These are phyloP conservation scores for Bradypus variegatus DNA, from an alignment of 2,797 vertebrate genomes.

Conservation along the genomic window DNA sequence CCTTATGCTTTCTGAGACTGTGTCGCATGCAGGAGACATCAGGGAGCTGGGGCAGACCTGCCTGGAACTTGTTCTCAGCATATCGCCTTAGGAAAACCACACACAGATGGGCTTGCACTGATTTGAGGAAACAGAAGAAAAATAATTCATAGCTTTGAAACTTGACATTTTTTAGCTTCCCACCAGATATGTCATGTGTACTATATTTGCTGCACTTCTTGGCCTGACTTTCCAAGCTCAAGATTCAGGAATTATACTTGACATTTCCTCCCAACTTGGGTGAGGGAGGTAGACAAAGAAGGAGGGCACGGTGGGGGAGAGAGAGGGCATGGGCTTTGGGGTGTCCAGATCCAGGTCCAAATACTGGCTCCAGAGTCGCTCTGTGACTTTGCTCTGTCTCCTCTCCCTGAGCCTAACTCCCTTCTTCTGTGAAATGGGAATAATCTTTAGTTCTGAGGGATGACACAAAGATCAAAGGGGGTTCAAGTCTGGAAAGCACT, in stretches of 20 bases:
- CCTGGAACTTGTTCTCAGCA: conserved; percentile 25
- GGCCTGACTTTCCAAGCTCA: conserved; percentile 58
- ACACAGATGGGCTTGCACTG: conserved; percentile 57
- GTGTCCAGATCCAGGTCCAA: neutral
- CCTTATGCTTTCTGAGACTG: neutral
- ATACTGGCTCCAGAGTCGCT: neutral
- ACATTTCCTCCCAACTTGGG: conserved; percentile 52
- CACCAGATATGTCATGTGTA: conserved; percentile 64
- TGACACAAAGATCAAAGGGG: neutral
- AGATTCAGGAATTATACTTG: conserved; percentile 52
- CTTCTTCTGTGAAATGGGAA: neutral
- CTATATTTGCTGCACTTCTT: conserved; percentile 65
- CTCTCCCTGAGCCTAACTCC: neutral
- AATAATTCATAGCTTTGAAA: conserved; percentile 66
- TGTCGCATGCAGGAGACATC: neutral
- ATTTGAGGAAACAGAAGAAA: conserved; percentile 65
- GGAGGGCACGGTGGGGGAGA: neutral
- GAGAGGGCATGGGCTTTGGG: neutral
- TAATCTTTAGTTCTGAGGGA: neutral
- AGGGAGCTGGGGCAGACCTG: neutral
- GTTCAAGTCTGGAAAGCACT: neutral
- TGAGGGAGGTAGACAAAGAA: neutral
- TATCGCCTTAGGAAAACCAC: conserved; percentile 45
- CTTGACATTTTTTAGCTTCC: conserved; percentile 67
- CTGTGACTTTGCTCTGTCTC: neutral